Evolutionary conservation across 2,113 vertebrate genomes (phyloP).

Genomic region (Sardina pilchardus): DNA sequence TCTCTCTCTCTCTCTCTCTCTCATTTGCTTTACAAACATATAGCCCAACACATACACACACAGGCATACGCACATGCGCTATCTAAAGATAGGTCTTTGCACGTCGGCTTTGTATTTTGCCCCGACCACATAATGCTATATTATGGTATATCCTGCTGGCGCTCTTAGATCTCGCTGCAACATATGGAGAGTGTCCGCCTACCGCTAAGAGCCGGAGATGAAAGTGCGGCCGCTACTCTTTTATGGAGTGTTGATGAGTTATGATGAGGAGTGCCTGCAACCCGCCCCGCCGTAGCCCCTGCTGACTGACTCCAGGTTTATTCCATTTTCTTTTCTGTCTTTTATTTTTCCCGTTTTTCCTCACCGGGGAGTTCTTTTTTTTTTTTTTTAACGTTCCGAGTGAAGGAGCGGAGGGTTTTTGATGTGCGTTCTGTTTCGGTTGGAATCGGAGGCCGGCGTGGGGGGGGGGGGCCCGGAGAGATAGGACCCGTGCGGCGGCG

Average conservation of each 20-base stretch:
- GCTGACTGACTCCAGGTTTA: slow-evolving; percentile 3
- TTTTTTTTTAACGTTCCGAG: not conserved
- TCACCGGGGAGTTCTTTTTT: too few relatives aligned
- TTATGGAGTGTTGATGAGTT: slow-evolving; percentile 11
- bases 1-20: not conserved
- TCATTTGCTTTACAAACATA: not conserved
- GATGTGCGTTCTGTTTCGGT: not conserved
- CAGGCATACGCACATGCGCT: not conserved
- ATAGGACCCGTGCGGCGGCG: too few relatives aligned
- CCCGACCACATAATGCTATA: not conserved
- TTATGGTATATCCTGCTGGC: not conserved
- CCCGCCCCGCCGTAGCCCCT: not conserved
- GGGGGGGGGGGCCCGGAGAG: too few relatives aligned
- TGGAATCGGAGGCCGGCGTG: not conserved
- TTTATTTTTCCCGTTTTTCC: not conserved
- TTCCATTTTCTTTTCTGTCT: not conserved
- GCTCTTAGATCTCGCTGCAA: not conserved
- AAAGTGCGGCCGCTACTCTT: not conserved
- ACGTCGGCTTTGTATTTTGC: not conserved
- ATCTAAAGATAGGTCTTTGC: not conserved
- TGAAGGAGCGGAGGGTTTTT: not conserved
- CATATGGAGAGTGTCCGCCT: not conserved
- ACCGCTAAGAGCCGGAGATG: not conserved
- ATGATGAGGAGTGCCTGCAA: not conserved
- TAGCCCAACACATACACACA: not conserved